These are phyloP conservation scores for Drosophila percnosoma DNA, from an alignment of 2,888 invertebrate genomes.

Conservation along the genomic window DNA sequence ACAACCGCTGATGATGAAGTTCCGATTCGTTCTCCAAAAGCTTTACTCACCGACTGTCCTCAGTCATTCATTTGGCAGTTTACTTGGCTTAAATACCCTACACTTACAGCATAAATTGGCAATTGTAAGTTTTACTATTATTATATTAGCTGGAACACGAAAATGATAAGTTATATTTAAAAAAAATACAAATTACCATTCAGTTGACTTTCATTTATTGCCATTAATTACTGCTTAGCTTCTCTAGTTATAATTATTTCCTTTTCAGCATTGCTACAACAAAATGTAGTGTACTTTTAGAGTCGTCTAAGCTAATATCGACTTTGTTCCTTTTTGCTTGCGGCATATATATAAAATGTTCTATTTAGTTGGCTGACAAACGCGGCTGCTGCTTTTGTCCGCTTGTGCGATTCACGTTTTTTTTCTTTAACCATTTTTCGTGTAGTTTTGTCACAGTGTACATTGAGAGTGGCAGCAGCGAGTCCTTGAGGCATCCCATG, in stretches of 20 bases:
- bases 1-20: slow-evolving; percentile 54
- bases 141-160: not conserved
- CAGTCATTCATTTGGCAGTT: slow-evolving; percentile 9
- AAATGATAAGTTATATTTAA: not conserved
- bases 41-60: slow-evolving; percentile 13
- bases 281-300: slow-evolving; percentile 2
- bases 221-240: not conserved
- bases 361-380: slow-evolving; percentile 44
- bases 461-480: slow-evolving; percentile 3
- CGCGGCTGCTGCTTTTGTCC: slow-evolving; percentile 10
- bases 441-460: slow-evolving; percentile 50
- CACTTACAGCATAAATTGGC: not conserved
- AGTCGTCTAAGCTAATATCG: not conserved
- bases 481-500: slow-evolving; percentile 16
- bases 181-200: too few relatives aligned
- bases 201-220: not conserved
- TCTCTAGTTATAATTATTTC: too few relatives aligned
- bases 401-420: slow-evolving; percentile 40
- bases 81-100: slow-evolving; percentile 10
- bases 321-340: slow-evolving; percentile 10
- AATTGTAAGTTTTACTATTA: too few relatives aligned
- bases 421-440: slow-evolving; percentile 23
- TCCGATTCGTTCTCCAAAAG: slow-evolving; percentile 28
- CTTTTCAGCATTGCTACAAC: too few relatives aligned
- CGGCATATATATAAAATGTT: slow-evolving; percentile 36